Base-by-base conservation (phyloP, 2,888 invertebrate species). In the Buathra laborator region DNA sequence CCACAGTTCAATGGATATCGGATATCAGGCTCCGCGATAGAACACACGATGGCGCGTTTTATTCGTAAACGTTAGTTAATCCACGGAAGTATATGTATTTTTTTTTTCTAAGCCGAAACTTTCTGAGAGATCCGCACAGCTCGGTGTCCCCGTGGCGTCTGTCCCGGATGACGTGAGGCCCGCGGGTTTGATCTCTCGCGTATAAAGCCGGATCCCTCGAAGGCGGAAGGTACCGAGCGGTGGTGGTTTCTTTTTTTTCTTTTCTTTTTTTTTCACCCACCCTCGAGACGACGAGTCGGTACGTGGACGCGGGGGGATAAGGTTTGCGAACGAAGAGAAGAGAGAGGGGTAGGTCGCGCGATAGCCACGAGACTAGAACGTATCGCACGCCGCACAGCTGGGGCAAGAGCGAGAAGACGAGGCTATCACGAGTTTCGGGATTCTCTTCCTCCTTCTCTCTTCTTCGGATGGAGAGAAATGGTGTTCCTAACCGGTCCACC, bases 131-230 rank as follows among this genome's bases (percentile, higher is more conserved):
- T 80, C 84, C 72, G 59, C 76, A 43, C 80, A 64, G 76, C 70
- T 80, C 84, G 80, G 67, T 80, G 84, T 84, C 84, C 70, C 84
- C 71, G 80, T 84, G 80, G 76, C 71, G 71, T 84, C 84, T 84
- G 83, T 53, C 79, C 83, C 66, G 84, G 84, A 84, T 62, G 80
- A 80, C 75, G 80, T 67, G 76, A 48, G 80, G 56, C 66, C 79
- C 90, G 90, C 92, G 91, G 93, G 86, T 92, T 91, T 88, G 91
- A 62, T 90, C 87, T 91, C 88, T 91, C 89, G 90, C 87, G 91
- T 88, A 90, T 14, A 74, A 66, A 72, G 48, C 76, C 59, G 64
- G 70, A 75, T 53, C 75, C 48, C 66, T 66, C 68, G 32, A 68
- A 70, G 77, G 32, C 75, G 84, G 71, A 67, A 81, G 81, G 59